Evolutionary conservation across 2,113 vertebrate genomes (phyloP).

Genomic region (Salminus brasiliensis): DNA sequence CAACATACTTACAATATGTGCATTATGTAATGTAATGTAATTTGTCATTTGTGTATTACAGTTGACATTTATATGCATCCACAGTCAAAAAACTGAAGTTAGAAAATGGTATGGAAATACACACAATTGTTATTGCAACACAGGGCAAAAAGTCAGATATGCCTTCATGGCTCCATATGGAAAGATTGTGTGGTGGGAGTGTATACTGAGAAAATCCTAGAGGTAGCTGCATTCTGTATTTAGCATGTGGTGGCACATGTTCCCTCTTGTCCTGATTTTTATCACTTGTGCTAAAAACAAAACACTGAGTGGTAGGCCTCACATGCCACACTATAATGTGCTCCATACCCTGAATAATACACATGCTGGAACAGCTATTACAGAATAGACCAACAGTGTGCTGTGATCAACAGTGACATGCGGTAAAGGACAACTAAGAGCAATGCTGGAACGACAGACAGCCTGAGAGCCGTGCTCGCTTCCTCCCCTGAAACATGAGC

Average conservation of each 20-base stretch:
- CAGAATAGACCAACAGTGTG: neutral
- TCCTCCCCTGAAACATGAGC: constrained; percentile 7
- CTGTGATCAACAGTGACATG: neutral
- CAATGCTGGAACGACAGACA: neutral
- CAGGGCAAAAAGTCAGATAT: neutral
- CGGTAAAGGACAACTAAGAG: neutral
- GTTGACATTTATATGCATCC: too few relatives aligned
- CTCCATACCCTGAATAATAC: neutral
- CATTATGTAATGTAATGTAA: too few relatives aligned
- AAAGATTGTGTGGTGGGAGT: neutral
- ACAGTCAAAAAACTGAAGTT: too few relatives aligned
- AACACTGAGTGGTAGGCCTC: neutral
- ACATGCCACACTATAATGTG: neutral
- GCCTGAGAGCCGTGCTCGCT: neutral
- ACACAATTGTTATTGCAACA: too few relatives aligned
- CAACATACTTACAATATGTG: too few relatives aligned
- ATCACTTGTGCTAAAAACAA: constrained; percentile 4
- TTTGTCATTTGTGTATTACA: too few relatives aligned
- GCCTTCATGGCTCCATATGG: neutral
- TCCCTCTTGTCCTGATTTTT: neutral
- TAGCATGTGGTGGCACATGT: neutral
- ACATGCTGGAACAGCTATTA: neutral
- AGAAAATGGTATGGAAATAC: too few relatives aligned
- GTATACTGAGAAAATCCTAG: neutral
- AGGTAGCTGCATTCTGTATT: neutral